A percentile compares a stretch with the other conserved stretches of the same genome.
Conservation (phyloP, 2,113 vertebrate species). For the Echinops telfairi region DNA sequence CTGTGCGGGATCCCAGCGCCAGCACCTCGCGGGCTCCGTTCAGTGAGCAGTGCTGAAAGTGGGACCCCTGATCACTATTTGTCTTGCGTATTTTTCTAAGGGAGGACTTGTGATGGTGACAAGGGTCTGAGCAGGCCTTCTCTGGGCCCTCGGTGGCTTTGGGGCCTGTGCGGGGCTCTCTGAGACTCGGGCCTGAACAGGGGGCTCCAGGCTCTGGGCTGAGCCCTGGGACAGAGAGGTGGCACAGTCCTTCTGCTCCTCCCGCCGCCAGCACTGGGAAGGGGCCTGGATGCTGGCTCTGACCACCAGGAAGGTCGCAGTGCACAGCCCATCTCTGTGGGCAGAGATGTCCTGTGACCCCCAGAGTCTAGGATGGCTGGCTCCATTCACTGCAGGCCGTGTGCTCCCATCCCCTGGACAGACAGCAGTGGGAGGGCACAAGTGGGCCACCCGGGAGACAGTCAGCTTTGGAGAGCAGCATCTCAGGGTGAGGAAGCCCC, state of each 20-base stretch:
- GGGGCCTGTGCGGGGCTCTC: too few species aligned
- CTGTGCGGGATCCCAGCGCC: rapidly evolving
- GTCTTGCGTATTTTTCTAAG: not conserved
- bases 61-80: not conserved
- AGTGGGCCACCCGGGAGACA: rapidly evolving
- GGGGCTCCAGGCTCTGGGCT: not conserved
- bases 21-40: not conserved
- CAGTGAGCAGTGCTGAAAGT: rapidly evolving
- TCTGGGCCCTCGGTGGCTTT: rapidly evolving
- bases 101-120: not conserved
- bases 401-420: not conserved
- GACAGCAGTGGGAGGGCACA: not conserved
- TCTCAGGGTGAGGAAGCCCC: not conserved
- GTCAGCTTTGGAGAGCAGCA: not conserved
- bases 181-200: not conserved
- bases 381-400: not conserved
- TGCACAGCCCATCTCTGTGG: not conserved
- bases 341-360: too few species aligned
- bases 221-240: not conserved
- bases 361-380: not conserved
- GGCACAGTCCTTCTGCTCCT: not conserved
- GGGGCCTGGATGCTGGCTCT: rapidly evolving
- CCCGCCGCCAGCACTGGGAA: rapidly evolving
- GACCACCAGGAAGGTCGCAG: too few species aligned
- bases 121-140: too few species aligned